Conservation (phyloP, 2,888 invertebrate genomes). For the Pristionchus arcanus region DNA sequence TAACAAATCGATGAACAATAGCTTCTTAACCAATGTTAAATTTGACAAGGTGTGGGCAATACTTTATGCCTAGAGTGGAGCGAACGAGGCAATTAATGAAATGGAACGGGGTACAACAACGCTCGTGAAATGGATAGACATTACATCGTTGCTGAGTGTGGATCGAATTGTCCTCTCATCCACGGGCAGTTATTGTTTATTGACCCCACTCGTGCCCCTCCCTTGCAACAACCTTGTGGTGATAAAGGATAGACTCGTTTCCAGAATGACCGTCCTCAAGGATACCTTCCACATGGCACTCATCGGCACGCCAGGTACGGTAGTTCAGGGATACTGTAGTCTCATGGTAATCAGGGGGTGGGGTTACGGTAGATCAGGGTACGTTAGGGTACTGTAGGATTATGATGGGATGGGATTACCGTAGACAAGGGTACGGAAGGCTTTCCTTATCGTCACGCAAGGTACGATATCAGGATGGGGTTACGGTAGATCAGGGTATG, state of each 20-base stretch:
- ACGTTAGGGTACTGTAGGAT: background rate
- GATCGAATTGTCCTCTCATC: background rate
- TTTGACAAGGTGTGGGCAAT: too few relatives aligned
- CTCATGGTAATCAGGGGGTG: too few relatives aligned
- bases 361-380: constrained; percentile 24
- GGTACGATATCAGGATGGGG: background rate
- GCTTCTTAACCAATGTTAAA: too few relatives aligned
- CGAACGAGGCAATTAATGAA: too few relatives aligned
- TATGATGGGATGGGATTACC: background rate
- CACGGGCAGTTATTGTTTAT: constrained; percentile 40
- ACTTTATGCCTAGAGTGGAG: too few relatives aligned
- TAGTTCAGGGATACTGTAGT: too few relatives aligned
- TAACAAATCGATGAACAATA: too few relatives aligned
- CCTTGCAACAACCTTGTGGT: background rate
- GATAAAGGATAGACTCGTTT: background rate
- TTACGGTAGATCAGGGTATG: background rate
- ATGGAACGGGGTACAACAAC: too few relatives aligned
- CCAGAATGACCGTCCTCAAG: constrained; percentile 52
- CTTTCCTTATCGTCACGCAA: too few relatives aligned
- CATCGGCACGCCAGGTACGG: constrained; percentile 34
- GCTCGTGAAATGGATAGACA: background rate
- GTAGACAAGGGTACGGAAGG: background rate
- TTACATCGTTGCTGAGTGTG: background rate
- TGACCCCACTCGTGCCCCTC: background rate
- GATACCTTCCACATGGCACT: constrained; percentile 46